phyloP scores from a whole-genome alignment of 2,797 vertebrate genomes.

The Heliangelus exortis region DNA sequence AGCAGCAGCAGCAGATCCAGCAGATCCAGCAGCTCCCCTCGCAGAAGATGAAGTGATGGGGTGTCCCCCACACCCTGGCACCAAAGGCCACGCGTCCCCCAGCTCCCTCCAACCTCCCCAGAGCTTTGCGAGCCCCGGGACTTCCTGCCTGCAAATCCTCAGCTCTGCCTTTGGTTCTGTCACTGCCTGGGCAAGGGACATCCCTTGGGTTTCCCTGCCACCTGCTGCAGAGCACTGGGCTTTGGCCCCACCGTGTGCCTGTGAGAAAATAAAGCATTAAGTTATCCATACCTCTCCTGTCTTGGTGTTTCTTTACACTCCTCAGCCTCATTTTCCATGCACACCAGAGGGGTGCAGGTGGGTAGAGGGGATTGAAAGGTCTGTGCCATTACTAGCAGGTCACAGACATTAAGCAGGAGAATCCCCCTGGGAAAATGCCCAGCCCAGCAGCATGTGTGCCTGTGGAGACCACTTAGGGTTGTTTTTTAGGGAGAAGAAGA shows the following conservation, averaged over 20 bases:
- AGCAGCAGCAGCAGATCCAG: constrained; percentile 7
- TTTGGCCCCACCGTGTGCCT: neutral
- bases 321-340: neutral
- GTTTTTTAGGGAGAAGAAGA: neutral
- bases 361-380: neutral
- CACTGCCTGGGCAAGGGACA: neutral
- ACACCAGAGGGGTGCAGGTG: fast-evolving
- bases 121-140: neutral
- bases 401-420: neutral
- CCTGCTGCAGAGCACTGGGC: neutral
- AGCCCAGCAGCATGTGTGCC: neutral
- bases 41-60: constrained; percentile 26
- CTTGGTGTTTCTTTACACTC: neutral
- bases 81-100: neutral
- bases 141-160: neutral
- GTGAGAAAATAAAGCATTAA: neutral
- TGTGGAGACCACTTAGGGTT: neutral
- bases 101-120: neutral
- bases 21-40: constrained; percentile 40
- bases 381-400: neutral
- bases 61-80: fast-evolving
- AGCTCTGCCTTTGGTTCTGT: too few relatives aligned
- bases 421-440: too few relatives aligned
- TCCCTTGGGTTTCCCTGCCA: neutral
- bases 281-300: neutral